These are phyloP conservation scores for Brachystomella parvula DNA, from an alignment of 1,140 invertebrate species.

Conservation along the genomic window DNA sequence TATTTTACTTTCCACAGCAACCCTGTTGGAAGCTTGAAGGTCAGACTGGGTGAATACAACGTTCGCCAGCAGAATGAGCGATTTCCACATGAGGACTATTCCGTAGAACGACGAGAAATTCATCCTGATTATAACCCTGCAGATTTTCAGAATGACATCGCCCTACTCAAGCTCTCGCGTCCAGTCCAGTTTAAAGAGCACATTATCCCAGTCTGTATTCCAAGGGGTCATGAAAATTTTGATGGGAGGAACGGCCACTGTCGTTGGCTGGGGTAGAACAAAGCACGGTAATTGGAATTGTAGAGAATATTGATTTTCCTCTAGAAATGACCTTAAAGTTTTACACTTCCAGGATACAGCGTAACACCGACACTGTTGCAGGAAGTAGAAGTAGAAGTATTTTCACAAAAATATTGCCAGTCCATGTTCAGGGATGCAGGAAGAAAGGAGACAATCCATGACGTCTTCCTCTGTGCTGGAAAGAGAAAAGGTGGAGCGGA, in stretches of 20 bases:
- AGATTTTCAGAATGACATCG: slow-evolving; percentile 83
- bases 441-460: slow-evolving; percentile 78
- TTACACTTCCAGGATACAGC: slow-evolving; percentile 39
- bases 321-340: neutral
- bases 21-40: slow-evolving; percentile 72
- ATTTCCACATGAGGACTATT: slow-evolving; percentile 75
- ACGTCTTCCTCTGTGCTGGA: slow-evolving; percentile 87
- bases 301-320: neutral
- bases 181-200: slow-evolving; percentile 68
- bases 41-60: slow-evolving; percentile 84
- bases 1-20: slow-evolving; percentile 56
- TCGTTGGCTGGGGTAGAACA: slow-evolving; percentile 59
- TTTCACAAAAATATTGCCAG: slow-evolving; percentile 82
- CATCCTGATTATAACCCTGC: slow-evolving; percentile 79
- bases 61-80: slow-evolving; percentile 72
- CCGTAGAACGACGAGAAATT: slow-evolving; percentile 75
- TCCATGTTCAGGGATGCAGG: slow-evolving; percentile 83
- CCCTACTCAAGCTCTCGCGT: slow-evolving; percentile 67
- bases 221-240: slow-evolving; percentile 62
- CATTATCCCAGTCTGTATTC: slow-evolving; percentile 77
- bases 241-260: slow-evolving; percentile 10
- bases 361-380: slow-evolving; percentile 49
- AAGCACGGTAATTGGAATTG: slow-evolving; percentile 56
- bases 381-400: slow-evolving; percentile 74
- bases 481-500: slow-evolving; percentile 67